Evolutionary conservation across 2,113 vertebrate genomes (phyloP), one percentile per base, ranked within the genome.

Genomic region (Xiphophorus hellerii): DNA sequence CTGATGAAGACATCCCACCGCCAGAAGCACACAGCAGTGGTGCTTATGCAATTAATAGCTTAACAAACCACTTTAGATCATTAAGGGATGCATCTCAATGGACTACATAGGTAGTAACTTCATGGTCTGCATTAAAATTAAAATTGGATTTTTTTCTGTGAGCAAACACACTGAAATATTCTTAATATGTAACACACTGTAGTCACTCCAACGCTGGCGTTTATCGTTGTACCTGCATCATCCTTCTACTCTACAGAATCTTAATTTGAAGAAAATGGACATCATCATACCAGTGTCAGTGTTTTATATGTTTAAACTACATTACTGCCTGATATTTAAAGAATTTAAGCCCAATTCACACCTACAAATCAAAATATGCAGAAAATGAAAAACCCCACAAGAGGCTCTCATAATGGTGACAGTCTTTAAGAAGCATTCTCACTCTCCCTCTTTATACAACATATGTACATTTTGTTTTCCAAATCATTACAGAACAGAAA

Each of bases 231-330:
- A 82, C 25, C 70, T 65, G 67, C 66, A 62, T 37, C 54, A 76
- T 28, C 58, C 14, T 71, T 81, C 75, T 74, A 69, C 71, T 81
- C 70, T 74, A 85, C 65, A 62, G 58, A 73, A 83, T 82, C 35
- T 64, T 71, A 86, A 76, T 86, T 77, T 85, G 66, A 84, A 89
- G 69, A 82, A 73, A 74, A 74, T 69, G 71, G 51, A 83, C 74
- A 83, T 87, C 78, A 69, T 84, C 62, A 78, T 87, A 77, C 67
- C 58, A 84, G 86, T 67, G 75, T 83, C 76, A 91, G 73, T 84
- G 78, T 84, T 91, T 90, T 87, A 91, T 87, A 85, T 76, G 5
- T 77, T 79, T 88, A 73, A 81, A 82, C 81, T 90, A 90, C 80
- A 89, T 84, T 88, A 91, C 84, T 92, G 67, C 77, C 81, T 87